Evolutionary conservation across 2,888 invertebrate species (phyloP).

Genomic region (Marronus borbonicus): DNA sequence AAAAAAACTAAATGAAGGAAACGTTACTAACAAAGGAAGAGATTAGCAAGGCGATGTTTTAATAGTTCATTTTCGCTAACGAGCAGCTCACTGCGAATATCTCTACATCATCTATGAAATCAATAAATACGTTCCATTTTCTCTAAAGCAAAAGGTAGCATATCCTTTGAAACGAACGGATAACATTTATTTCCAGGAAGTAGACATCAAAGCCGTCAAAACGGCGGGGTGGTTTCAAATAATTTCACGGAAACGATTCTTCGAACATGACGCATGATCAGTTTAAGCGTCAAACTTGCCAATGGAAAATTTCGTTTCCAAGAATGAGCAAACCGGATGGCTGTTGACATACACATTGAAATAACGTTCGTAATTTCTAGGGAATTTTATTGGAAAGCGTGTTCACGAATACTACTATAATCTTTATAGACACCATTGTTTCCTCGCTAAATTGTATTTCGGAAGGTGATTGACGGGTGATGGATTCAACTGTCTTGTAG

Average conservation of each 20-base stretch:
- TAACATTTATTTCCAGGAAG: conserved; percentile 15
- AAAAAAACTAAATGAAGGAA: too few relatives aligned
- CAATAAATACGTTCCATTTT: not conserved
- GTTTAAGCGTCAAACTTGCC: conserved; percentile 18
- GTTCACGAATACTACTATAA: not conserved
- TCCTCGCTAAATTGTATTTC: too few relatives aligned
- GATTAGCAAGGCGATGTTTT: too few relatives aligned
- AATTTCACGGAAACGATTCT: not conserved
- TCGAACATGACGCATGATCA: not conserved
- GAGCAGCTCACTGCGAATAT: too few relatives aligned
- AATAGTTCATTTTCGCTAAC: too few relatives aligned
- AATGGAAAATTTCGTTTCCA: conserved; percentile 8
- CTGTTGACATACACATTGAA: not conserved
- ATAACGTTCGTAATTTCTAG: not conserved
- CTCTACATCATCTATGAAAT: not conserved
- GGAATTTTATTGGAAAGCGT: conserved; percentile 22
- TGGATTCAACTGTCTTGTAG: too few relatives aligned
- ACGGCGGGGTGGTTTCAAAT: not conserved
- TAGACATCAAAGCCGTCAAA: not conserved
- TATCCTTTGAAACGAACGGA: not conserved
- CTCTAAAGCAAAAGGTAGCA: not conserved
- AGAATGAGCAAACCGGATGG: not conserved
- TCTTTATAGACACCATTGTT: not conserved
- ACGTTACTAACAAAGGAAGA: too few relatives aligned
- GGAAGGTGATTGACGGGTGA: too few relatives aligned